phyloP scores from a whole-genome alignment of 2,113 vertebrate genomes.

The Sapayoa aenigma region DNA sequence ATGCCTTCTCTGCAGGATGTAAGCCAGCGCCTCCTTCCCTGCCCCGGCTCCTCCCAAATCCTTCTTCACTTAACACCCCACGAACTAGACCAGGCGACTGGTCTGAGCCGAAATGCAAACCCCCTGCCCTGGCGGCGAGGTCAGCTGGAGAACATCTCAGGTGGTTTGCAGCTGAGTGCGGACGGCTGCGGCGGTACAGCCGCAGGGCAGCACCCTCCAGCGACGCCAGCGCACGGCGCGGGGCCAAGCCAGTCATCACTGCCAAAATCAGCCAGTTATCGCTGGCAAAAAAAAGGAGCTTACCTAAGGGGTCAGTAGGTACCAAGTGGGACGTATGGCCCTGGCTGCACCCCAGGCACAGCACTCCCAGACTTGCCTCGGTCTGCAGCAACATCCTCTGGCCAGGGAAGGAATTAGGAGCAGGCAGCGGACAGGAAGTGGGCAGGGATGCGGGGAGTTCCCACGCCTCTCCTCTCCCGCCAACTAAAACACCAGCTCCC shows the following conservation, averaged over 20 bases:
- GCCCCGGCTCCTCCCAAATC: background rate
- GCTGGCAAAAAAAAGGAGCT: background rate
- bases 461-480: background rate
- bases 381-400: constrained; percentile 49
- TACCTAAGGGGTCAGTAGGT: background rate
- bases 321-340: accelerated
- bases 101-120: background rate
- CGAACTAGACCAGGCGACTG: background rate
- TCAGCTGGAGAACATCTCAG: background rate
- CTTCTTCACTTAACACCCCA: background rate
- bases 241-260: background rate
- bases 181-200: background rate
- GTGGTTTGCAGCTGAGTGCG: background rate
- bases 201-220: background rate
- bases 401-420: background rate
- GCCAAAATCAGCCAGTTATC: accelerated
- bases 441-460: background rate
- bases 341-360: background rate
- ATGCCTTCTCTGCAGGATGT: background rate
- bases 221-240: accelerated
- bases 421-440: background rate
- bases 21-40: background rate
- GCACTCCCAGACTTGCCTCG: background rate
- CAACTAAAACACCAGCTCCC: background rate
- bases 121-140: accelerated